Conservation (phyloP, 1,140 invertebrate species). For the Glomeris maerens region DNA sequence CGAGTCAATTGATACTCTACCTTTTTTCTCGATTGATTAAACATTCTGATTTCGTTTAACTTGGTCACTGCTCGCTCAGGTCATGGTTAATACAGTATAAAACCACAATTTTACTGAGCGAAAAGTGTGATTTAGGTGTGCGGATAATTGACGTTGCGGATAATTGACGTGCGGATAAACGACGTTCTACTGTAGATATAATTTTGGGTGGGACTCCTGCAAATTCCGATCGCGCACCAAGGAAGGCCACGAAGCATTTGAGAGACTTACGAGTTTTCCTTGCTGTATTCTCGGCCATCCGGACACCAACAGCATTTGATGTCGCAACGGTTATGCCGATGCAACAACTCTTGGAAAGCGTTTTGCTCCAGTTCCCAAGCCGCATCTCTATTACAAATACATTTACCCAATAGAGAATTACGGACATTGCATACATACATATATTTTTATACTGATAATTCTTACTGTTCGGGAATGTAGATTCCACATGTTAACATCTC, state of each 20-base stretch:
- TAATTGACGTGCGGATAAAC: background rate
- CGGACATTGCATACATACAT: no score
- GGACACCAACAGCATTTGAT: constrained; percentile 40
- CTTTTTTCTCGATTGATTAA: no score
- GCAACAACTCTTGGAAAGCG: constrained; percentile 43
- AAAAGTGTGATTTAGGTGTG: constrained; percentile 8
- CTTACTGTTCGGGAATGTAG: constrained; percentile 46
- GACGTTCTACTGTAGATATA: no score
- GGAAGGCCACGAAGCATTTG: background rate
- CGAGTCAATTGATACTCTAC: no score
- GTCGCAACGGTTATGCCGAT: constrained; percentile 43
- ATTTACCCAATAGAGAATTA: background rate
- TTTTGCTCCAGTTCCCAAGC: constrained; percentile 51
- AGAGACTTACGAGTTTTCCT: constrained; percentile 34
- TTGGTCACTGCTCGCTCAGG: no score
- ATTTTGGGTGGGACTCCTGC: no score
- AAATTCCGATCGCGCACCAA: no score
- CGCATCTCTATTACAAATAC: constrained; percentile 40
- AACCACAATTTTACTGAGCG: constrained; percentile 8
- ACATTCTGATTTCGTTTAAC: no score
- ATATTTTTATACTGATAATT: no score
- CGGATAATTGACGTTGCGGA: background rate
- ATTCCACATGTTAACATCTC: constrained; percentile 47
- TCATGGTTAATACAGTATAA: constrained; percentile 9
- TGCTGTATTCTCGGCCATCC: constrained; percentile 36